Evolutionary conservation across 1,140 invertebrate species (phyloP), one percentile per base, ranked within the genome.

Genomic region (Drosophila pruinosa): DNA sequence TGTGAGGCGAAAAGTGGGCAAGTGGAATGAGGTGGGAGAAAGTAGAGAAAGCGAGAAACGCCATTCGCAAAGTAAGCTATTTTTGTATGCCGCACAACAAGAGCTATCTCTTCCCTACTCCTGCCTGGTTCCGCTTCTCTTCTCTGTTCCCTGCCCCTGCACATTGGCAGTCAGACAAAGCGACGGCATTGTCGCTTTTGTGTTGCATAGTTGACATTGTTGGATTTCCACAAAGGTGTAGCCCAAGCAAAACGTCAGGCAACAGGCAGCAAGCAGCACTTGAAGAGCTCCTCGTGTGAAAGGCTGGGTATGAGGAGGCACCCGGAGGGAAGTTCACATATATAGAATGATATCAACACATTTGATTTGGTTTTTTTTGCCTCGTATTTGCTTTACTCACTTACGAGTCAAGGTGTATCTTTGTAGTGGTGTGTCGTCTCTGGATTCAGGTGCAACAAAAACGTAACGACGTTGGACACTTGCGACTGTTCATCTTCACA

Each of bases 131-230:
- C 39, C 17, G 15, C 14, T 41, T 17, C 10, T 22, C 8, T 2
- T 19, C 4, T 19, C 14, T 5, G 3, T 2, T 6, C 45, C 45
- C 5, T 19, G 21, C 34, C 22, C 26, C 24, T n/a, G 43, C 31
- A 34, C 56, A 50, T 71, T 65, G 39, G 50, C 70, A 72, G 73
- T 59, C 73, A 76, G 82, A 86, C 81, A 86, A 86, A 86, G 78
- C 82, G 80, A 81, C 65, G 72, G 82, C 70, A 86, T 81, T 88
- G 81, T 86, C 74, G 81, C 82, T 88, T 86, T 86, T 86, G 82
- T 88, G 82, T 88, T 78, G 82, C 82, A 86, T 88, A 86, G 82
- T 88, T 86, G 82, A 86, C 82, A 86, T 86, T 86, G 82, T 86
- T 86, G 78, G 78, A 82, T 88, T 86, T 75, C 71, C 79, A 85